phyloP scores from a whole-genome alignment of 1,140 invertebrate genomes.

The Drosophila leontia region DNA sequence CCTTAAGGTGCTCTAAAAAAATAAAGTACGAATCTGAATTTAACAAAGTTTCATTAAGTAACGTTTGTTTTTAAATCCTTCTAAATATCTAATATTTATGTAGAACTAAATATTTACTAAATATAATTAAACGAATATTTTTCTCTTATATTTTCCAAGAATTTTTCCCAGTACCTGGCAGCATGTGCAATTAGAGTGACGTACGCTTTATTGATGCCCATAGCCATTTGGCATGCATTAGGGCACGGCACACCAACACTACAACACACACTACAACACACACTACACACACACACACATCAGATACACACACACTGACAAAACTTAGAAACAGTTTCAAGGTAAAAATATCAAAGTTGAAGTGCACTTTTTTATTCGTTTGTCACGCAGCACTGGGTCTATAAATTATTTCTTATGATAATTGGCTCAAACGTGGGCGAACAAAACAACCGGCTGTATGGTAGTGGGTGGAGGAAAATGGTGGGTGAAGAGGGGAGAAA shows the following conservation, averaged over 20 bases:
- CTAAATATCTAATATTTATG: no score
- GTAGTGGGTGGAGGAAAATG: background rate
- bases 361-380: conserved; percentile 68
- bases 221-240: conserved; percentile 80
- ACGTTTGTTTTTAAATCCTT: no score
- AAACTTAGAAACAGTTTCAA: conserved; percentile 54
- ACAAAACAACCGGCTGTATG: conserved; percentile 40
- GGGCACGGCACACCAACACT: conserved; percentile 39
- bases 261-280: conserved; percentile 11
- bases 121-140: background rate
- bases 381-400: conserved; percentile 60
- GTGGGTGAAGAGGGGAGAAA: conserved; percentile 8
- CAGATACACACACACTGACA: background rate
- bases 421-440: conserved; percentile 68
- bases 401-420: conserved; percentile 81
- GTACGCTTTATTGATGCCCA: conserved; percentile 79
- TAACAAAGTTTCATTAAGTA: no score
- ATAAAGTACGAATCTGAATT: no score
- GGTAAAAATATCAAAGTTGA: conserved; percentile 81
- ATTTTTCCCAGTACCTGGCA: conserved; percentile 13
- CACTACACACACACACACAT: conserved; percentile 1
- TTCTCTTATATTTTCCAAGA: background rate
- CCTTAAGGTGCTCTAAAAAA: no score
- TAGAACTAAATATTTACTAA: background rate
- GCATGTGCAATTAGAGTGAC: conserved; percentile 77